Evolutionary conservation across 2,888 invertebrate species (phyloP).

Genomic region (Erebia epiphron): DNA sequence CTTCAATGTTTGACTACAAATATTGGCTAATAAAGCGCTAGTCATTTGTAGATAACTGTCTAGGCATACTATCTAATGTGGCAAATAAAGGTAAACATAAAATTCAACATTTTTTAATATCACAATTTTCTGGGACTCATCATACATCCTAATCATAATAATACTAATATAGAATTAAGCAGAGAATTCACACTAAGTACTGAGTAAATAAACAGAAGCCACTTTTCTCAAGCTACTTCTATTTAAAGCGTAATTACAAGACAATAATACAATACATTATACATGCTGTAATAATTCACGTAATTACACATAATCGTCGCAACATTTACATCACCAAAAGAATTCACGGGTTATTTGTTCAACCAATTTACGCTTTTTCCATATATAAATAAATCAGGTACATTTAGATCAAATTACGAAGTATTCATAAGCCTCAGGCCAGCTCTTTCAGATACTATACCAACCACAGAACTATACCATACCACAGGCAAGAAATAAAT

Average conservation of each 20-base stretch:
- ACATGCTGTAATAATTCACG: slow-evolving; percentile 44
- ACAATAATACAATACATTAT: slow-evolving; percentile 35
- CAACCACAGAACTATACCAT: slow-evolving; percentile 50
- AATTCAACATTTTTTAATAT: slow-evolving; percentile 77
- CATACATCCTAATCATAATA: slow-evolving; percentile 54
- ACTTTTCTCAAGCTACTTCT: slow-evolving; percentile 36
- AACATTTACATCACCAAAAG: slow-evolving; percentile 50
- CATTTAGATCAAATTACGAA: slow-evolving; percentile 53
- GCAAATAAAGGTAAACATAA: slow-evolving; percentile 48
- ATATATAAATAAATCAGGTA: slow-evolving; percentile 75
- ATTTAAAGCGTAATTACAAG: slow-evolving; percentile 14
- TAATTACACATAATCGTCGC: slow-evolving; percentile 44
- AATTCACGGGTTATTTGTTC: slow-evolving; percentile 53
- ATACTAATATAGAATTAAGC: slow-evolving; percentile 44
- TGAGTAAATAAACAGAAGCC: slow-evolving; percentile 45
- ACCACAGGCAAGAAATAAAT: slow-evolving; percentile 66
- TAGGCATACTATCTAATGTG: slow-evolving; percentile 29
- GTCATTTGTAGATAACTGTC: neutral
- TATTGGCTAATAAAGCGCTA: slow-evolving; percentile 12
- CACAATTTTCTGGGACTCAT: slow-evolving; percentile 77
- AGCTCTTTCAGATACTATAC: slow-evolving; percentile 47
- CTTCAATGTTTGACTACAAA: slow-evolving; percentile 22
- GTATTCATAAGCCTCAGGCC: slow-evolving; percentile 53
- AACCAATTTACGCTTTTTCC: slow-evolving; percentile 53
- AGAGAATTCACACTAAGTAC: slow-evolving; percentile 39